These are phyloP conservation scores for Atrina japonica DNA, from an alignment of 2,888 invertebrate genomes.

Conservation along the genomic window DNA sequence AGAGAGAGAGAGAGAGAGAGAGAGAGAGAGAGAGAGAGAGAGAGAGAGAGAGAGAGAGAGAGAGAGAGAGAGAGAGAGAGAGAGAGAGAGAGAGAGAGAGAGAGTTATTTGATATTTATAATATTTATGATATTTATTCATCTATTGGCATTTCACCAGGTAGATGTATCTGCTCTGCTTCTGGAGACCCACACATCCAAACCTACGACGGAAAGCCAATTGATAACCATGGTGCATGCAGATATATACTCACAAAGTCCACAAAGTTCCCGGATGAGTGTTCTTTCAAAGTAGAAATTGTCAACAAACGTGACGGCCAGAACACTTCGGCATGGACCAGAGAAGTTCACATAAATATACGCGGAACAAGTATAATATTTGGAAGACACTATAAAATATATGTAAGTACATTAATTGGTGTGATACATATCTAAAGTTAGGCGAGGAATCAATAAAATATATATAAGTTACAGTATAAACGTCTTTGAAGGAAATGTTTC, in stretches of 20 bases:
- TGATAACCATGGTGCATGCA: conserved; percentile 14
- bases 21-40: no score
- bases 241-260: conserved; percentile 30
- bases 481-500: not conserved
- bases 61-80: no score
- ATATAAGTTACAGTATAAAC: not conserved
- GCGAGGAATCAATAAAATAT: no score
- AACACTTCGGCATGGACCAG: no score
- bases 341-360: no score
- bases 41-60: no score
- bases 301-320: conserved; percentile 3
- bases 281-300: conserved; percentile 26
- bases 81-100: no score
- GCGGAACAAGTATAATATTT: no score
- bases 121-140: no score
- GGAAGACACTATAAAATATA: conserved; percentile 19
- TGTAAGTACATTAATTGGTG: conserved; percentile 23
- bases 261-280: conserved; percentile 27
- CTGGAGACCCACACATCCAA: conserved; percentile 24
- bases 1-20: no score
- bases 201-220: conserved; percentile 31
- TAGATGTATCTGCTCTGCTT: conserved; percentile 29
- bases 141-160: conserved; percentile 3
- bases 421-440: no score
- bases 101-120: no score